These are phyloP conservation scores for Archaeoteleia sp. DNA, from an alignment of 2,888 invertebrate species.

Conservation along the genomic window DNA sequence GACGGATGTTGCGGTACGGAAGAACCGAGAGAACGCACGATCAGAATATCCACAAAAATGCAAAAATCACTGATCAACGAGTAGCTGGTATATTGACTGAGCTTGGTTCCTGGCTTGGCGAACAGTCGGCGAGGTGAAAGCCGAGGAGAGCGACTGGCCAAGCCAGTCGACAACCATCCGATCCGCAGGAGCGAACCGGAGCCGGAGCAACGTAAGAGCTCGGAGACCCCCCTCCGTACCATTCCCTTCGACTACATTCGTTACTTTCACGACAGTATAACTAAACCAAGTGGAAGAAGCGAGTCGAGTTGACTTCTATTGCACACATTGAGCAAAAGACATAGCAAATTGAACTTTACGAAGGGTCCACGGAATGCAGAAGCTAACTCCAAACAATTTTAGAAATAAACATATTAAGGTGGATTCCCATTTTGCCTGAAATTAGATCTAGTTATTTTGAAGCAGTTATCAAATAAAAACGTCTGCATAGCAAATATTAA, in stretches of 20 bases:
- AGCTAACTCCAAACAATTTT: too few relatives aligned
- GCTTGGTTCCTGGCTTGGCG: constrained; percentile 24
- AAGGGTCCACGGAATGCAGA: too few relatives aligned
- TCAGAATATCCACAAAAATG: background rate
- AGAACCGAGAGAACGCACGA: background rate
- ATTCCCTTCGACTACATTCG: constrained; percentile 49
- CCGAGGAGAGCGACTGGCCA: constrained; percentile 59
- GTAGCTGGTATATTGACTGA: background rate
- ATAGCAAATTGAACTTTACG: too few relatives aligned
- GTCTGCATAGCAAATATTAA: too few relatives aligned
- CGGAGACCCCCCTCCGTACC: constrained; percentile 41
- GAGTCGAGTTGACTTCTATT: constrained; percentile 25
- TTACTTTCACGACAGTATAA: constrained; percentile 55
- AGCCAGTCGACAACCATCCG: constrained; percentile 39
- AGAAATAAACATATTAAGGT: too few relatives aligned
- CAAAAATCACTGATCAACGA: background rate
- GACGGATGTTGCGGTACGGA: background rate
- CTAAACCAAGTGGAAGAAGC: constrained; percentile 36
- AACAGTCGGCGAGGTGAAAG: constrained; percentile 63
- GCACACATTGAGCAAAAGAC: background rate
- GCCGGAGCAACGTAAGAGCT: constrained; percentile 47
- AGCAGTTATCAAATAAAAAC: too few relatives aligned
- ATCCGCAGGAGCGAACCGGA: constrained; percentile 45
- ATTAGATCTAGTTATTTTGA: too few relatives aligned
- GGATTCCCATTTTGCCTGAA: too few relatives aligned